Conservation (phyloP, 1,140 invertebrate genomes). For the Paraescarpia echinospica region DNA sequence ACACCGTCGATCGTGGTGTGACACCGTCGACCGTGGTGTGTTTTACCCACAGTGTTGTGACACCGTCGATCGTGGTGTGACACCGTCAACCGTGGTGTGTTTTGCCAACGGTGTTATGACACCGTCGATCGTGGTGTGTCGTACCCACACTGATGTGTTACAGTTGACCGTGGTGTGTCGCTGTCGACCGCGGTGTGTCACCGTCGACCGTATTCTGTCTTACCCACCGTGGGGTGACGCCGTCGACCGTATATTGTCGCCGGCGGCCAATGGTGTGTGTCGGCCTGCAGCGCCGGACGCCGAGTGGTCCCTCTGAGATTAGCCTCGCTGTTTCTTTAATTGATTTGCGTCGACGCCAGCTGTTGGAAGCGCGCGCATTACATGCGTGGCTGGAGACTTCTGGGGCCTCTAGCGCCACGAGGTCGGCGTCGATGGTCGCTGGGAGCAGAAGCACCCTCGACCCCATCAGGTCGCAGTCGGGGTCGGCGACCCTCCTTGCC, state of each 20-base stretch:
- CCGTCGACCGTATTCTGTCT: no score
- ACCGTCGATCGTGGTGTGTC: no score
- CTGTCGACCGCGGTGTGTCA: no score
- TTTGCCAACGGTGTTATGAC: no score
- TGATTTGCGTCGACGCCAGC: neutral
- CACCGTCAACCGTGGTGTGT: no score
- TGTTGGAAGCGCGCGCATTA: neutral
- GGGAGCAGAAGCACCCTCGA: neutral
- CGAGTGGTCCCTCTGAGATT: neutral
- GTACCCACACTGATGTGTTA: no score
- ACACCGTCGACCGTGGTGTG: no score
- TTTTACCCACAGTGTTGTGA: no score
- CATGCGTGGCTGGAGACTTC: neutral
- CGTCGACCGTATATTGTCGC: neutral
- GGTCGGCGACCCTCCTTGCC: neutral
- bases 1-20: no score
- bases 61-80: no score
- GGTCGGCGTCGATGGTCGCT: neutral
- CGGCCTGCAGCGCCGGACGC: neutral
- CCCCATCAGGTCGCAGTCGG: neutral
- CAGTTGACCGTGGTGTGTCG: no score
- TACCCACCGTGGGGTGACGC: neutral
- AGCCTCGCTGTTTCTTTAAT: neutral
- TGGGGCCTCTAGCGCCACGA: neutral
- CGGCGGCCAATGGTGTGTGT: neutral